Base-by-base conservation (phyloP, 2,888 invertebrate genomes). In the Tinea semifulvella region DNA sequence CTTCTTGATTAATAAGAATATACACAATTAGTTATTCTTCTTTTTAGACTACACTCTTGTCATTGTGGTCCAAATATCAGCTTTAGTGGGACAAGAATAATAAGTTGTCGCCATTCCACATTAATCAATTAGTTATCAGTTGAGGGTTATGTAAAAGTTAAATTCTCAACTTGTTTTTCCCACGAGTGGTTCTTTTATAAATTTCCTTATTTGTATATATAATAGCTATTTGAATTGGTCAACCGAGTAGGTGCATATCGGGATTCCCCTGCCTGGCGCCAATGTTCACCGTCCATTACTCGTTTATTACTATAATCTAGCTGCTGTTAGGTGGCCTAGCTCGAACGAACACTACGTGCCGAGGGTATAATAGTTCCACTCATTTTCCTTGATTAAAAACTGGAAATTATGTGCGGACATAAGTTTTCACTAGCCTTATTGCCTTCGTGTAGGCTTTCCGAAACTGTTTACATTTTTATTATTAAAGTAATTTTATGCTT, bases 251-350 rank as follows among this genome's bases (percentile, higher is more conserved):
- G 13, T 35, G 18, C 10, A 22, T 36, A 36, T 36, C 10, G 36
- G 36, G 40, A 40, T 22, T 40, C 22, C 40, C 40, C 40, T 3
- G 22, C 20, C 22, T 22, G 40, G 40, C 40, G 40, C 40, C 40
- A 40, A 18, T 40, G 40, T 40, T 40, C 40, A 40, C 22, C 40
- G 40, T 40, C 40, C 40, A 40, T 40, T 40, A 40, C 40, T 11
- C 22, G 22, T 40, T 40, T 40, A 40, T 40, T 40, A 40, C 40
- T 40, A 40, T 40, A 40, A 40, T 40, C 40, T 40, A 40, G 40
- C 40, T 11, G 31, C 28, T 36, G 36, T 36, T 36, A 36, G 36
- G 36, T 36, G 18, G 22, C 40, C 40, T 36, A 36, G 36, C 40
- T 20, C 22, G 17, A 40, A 13, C 18, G 38, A 38, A 18, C 38